These are phyloP conservation scores for Temnothorax unifasciatus DNA, from an alignment of 2,888 invertebrate genomes.

Conservation along the genomic window DNA sequence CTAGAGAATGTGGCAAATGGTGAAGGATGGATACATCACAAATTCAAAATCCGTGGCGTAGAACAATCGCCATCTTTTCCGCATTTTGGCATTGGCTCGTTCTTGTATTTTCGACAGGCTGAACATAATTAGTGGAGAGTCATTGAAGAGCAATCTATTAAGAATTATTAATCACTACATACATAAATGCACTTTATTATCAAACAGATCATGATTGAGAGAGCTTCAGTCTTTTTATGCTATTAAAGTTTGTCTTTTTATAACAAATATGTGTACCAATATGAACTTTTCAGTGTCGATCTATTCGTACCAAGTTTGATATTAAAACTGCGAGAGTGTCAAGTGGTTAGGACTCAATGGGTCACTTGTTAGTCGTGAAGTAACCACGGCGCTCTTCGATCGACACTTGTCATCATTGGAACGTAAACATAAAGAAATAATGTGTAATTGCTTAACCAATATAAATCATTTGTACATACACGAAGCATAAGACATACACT, in stretches of 20 bases:
- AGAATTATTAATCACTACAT: neutral
- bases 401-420: slow-evolving; percentile 50
- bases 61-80: slow-evolving; percentile 67
- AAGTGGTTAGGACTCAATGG: neutral
- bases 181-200: neutral
- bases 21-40: slow-evolving; percentile 73
- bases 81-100: neutral
- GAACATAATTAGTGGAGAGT: neutral
- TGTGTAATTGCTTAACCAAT: neutral
- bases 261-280: neutral
- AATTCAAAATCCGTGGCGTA: slow-evolving; percentile 70
- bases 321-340: slow-evolving; percentile 19
- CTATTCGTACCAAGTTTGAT: neutral
- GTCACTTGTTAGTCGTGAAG: slow-evolving; percentile 44
- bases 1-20: neutral
- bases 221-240: neutral
- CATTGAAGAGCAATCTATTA: neutral
- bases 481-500: neutral
- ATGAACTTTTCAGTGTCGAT: neutral
- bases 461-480: neutral
- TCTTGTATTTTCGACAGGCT: neutral
- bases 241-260: neutral
- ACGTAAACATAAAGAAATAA: slow-evolving; percentile 38
- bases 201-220: neutral
- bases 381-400: slow-evolving; percentile 64